These are phyloP conservation scores for Calonectris borealis DNA, from an alignment of 2,113 vertebrate species.

Conservation along the genomic window DNA sequence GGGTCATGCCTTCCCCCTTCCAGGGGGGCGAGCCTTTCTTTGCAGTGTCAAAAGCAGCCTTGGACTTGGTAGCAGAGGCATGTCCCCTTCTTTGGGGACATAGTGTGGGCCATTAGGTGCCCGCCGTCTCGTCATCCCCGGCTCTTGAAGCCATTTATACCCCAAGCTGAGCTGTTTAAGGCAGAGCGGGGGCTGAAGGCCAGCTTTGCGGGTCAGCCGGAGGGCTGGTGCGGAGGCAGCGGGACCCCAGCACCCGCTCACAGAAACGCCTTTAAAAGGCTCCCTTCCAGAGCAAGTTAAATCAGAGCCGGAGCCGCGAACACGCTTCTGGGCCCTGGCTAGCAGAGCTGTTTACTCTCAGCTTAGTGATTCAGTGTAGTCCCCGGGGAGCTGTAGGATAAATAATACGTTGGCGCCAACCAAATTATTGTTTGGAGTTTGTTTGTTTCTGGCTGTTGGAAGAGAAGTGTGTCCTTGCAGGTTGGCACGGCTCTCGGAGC, in stretches of 20 bases:
- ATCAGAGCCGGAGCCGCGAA: background rate
- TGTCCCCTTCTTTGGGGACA: background rate
- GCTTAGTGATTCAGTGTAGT: background rate
- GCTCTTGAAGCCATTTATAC: background rate
- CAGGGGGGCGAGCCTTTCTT: background rate
- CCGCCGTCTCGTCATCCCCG: background rate
- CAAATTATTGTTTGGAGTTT: background rate
- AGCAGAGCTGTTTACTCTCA: background rate
- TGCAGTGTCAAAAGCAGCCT: background rate
- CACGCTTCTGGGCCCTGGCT: background rate
- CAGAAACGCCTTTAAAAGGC: background rate
- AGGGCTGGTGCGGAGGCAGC: background rate
- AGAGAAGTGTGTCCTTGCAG: background rate
- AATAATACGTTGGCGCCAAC: background rate
- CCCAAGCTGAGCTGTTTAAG: background rate
- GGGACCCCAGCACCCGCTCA: background rate
- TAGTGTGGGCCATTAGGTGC: background rate
- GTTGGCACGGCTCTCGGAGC: background rate
- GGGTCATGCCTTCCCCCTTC: background rate
- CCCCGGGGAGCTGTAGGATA: conserved; percentile 34
- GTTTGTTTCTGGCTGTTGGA: background rate
- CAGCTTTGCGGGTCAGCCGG: background rate
- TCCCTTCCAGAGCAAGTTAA: background rate
- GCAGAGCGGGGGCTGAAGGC: background rate
- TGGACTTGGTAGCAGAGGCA: background rate